Evolutionary conservation across 2,888 invertebrate genomes (phyloP).

Genomic region (Eupithecia exiguata): DNA sequence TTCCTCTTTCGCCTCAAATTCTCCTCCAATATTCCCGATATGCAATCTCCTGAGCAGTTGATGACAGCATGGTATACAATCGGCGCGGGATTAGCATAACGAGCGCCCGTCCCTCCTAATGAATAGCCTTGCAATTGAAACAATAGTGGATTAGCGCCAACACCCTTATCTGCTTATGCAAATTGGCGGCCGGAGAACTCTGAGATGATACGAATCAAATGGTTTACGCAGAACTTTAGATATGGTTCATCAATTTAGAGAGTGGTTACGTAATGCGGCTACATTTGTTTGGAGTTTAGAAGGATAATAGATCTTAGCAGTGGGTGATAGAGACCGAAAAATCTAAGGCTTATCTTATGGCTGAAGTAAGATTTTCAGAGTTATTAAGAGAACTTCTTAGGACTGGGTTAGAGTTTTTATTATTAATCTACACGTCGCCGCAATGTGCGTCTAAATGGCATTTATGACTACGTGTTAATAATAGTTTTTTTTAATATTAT

Average conservation of each 20-base stretch:
- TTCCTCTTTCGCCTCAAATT: neutral
- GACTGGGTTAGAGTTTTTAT: too few relatives aligned
- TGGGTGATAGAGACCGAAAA: neutral
- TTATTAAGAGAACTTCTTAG: too few relatives aligned
- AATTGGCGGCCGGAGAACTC: slow-evolving; percentile 45
- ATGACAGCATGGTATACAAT: slow-evolving; percentile 54
- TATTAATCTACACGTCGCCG: too few relatives aligned
- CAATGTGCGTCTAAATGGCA: too few relatives aligned
- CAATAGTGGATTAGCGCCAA: slow-evolving; percentile 73
- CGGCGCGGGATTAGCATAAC: slow-evolving; percentile 72
- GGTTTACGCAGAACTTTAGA: slow-evolving; percentile 31
- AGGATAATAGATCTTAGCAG: neutral
- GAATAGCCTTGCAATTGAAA: slow-evolving; percentile 78
- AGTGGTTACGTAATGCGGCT: slow-evolving; percentile 12
- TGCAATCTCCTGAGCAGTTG: slow-evolving; percentile 34
- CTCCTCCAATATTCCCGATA: slow-evolving; percentile 18
- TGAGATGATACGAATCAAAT: slow-evolving; percentile 38
- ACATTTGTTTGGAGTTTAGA: slow-evolving; percentile 7
- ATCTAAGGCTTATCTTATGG: neutral
- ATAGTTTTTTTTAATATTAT: too few relatives aligned
- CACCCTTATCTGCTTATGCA: slow-evolving; percentile 69
- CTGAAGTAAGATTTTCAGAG: neutral
- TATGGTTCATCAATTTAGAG: slow-evolving; percentile 19
- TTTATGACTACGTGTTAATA: too few relatives aligned
- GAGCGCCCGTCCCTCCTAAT: slow-evolving; percentile 65